These are phyloP conservation scores for Pimpla rufipes DNA, from an alignment of 2,888 invertebrate species.

Conservation along the genomic window DNA sequence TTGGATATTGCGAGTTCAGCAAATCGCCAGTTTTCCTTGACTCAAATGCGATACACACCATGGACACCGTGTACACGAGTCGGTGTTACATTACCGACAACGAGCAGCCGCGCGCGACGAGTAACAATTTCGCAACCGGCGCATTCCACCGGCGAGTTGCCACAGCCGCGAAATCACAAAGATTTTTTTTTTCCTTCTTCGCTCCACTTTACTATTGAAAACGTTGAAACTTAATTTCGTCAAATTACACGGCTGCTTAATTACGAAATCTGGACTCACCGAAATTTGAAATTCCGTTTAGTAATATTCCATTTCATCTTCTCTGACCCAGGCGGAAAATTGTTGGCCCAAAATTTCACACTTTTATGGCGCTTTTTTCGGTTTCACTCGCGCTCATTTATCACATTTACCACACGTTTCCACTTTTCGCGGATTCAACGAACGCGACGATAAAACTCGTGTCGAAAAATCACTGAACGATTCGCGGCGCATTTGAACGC, in stretches of 20 bases:
- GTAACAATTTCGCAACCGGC: slow-evolving; percentile 47
- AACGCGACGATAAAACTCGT: neutral
- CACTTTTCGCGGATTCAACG: neutral
- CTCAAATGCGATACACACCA: slow-evolving; percentile 56
- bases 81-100: slow-evolving; percentile 34
- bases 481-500: neutral
- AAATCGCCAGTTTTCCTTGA: slow-evolving; percentile 68
- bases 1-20: neutral
- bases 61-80: slow-evolving; percentile 12
- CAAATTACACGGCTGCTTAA: neutral
- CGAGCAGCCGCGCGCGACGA: slow-evolving; percentile 1
- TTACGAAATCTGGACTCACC: slow-evolving; percentile 42
- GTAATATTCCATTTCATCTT: slow-evolving; percentile 64
- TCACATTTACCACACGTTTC: neutral
- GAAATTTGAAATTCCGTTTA: slow-evolving; percentile 51
- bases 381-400: neutral
- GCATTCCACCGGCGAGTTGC: slow-evolving; percentile 42
- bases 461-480: neutral
- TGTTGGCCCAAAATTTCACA: neutral
- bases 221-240: slow-evolving; percentile 4
- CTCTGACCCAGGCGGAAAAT: slow-evolving; percentile 13
- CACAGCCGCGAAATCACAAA: slow-evolving; percentile 20
- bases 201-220: neutral
- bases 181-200: slow-evolving; percentile 12
- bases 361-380: neutral